Percentiles rank a stretch among this genome's conserved stretches.
Conservation (phyloP, 92 coral and sea anemone genomes). For the Bergia puertoricense region DNA sequence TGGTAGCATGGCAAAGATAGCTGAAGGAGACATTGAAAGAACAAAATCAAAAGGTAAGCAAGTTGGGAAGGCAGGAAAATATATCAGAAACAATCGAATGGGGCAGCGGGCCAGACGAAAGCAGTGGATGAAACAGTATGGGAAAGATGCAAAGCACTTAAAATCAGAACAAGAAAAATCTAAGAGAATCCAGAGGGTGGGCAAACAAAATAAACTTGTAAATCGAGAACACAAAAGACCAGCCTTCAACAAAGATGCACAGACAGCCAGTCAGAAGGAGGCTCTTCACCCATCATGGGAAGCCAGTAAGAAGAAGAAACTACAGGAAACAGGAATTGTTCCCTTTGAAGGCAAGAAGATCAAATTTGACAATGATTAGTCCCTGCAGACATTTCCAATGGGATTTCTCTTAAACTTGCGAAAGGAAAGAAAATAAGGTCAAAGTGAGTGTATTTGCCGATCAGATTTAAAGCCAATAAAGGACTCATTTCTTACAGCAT, state of each 20-base stretch:
- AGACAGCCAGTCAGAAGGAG: not conserved
- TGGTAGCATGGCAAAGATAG: slow-evolving; percentile 50
- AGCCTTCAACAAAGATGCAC: not conserved
- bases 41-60: slow-evolving; percentile 42
- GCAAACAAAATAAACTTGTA: slow-evolving; percentile 1
- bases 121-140: slow-evolving; percentile 81
- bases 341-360: slow-evolving; percentile 89
- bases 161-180: slow-evolving; percentile 19
- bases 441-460: too few relatives aligned
- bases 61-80: slow-evolving; percentile 19
- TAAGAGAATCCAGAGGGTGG: not conserved
- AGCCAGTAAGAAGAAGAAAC: slow-evolving; percentile 83
- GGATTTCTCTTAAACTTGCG: too few relatives aligned
- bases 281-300: slow-evolving; percentile 93
- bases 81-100: slow-evolving; percentile 48
- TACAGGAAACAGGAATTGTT: slow-evolving; percentile 65
- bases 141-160: slow-evolving; percentile 82
- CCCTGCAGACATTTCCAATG: too few relatives aligned
- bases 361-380: slow-evolving; percentile 68
- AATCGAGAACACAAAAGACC: not conserved
- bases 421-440: too few relatives aligned
- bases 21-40: slow-evolving; percentile 1
- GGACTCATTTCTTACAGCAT: too few relatives aligned
- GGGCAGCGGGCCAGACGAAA: slow-evolving; percentile 91
- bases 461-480: too few relatives aligned